A percentile compares a stretch with the other conserved stretches of the same genome.
Conservation (phyloP, 64 coral and sea anemone genomes). For the Astreopora myriophthalma region DNA sequence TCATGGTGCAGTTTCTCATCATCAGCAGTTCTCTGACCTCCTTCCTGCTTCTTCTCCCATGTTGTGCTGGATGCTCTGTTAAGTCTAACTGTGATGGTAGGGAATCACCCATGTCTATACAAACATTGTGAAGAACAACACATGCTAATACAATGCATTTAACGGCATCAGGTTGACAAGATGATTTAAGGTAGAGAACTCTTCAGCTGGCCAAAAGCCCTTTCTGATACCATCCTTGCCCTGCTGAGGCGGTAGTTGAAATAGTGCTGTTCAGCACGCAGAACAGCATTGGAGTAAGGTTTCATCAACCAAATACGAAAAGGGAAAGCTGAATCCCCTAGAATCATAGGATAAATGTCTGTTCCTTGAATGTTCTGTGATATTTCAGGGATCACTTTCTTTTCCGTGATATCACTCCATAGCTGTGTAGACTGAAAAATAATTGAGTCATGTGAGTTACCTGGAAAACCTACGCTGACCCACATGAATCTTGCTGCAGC, state of each 20-base stretch:
- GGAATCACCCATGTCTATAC: constrained; percentile 41
- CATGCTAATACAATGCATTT: constrained; percentile 58
- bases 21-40: constrained; percentile 53
- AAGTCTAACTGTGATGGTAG: constrained; percentile 47
- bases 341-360: constrained; percentile 1
- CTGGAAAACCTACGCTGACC: no score
- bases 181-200: constrained; percentile 33
- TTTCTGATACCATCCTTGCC: neutral
- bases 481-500: constrained; percentile 34
- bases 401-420: neutral
- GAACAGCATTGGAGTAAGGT: neutral
- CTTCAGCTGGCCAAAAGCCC: constrained; percentile 45
- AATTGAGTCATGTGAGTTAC: no score
- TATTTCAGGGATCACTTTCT: neutral
- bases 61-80: constrained; percentile 57
- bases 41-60: constrained; percentile 54
- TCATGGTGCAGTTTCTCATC: constrained; percentile 62
- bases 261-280: neutral
- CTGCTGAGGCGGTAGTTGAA: neutral
- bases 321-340: neutral
- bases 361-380: neutral
- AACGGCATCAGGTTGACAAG: constrained; percentile 37
- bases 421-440: no score
- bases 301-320: neutral
- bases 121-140: constrained; percentile 4